A percentile compares a stretch with the other conserved stretches of the same genome.
Evolutionary conservation across 1,140 invertebrate species (phyloP).

Genomic region (Ceratoteleas bidentatus): DNA sequence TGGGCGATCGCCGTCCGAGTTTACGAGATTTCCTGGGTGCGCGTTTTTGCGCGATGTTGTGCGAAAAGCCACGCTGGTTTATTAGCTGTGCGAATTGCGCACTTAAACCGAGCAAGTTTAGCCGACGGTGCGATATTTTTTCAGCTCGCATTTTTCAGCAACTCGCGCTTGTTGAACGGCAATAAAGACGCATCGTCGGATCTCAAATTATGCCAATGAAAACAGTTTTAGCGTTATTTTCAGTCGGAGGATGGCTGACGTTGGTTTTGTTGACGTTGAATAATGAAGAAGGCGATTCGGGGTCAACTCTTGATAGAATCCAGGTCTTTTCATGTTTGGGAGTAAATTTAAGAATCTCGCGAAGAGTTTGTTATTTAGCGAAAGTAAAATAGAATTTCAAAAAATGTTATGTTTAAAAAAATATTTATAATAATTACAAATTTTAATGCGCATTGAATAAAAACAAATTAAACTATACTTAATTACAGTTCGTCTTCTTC

Average conservation of each 20-base stretch:
- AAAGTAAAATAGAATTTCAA: no score
- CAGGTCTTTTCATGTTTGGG: not conserved
- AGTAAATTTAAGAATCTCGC: not conserved
- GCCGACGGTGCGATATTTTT: no score
- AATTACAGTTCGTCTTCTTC: no score
- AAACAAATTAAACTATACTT: no score
- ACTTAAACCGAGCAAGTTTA: slow-evolving; percentile 9
- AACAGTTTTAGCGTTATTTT: slow-evolving; percentile 40
- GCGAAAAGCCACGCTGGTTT: not conserved
- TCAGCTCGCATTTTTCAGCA: no score
- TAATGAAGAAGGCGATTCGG: not conserved
- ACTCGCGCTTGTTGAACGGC: no score
- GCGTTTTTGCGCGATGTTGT: not conserved
- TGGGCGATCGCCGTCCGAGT: not conserved
- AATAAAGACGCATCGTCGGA: slow-evolving; percentile 22
- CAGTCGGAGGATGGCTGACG: slow-evolving; percentile 1
- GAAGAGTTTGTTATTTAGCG: not conserved
- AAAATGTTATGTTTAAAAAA: no score
- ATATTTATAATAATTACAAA: no score
- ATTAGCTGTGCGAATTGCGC: no score
- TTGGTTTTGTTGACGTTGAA: not conserved
- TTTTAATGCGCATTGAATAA: no score
- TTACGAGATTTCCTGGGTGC: slow-evolving; percentile 2
- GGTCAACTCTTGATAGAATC: not conserved
- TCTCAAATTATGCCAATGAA: slow-evolving; percentile 37